Conservation (phyloP, 2,888 invertebrate species). For the Leptodirus hochenwartii region DNA sequence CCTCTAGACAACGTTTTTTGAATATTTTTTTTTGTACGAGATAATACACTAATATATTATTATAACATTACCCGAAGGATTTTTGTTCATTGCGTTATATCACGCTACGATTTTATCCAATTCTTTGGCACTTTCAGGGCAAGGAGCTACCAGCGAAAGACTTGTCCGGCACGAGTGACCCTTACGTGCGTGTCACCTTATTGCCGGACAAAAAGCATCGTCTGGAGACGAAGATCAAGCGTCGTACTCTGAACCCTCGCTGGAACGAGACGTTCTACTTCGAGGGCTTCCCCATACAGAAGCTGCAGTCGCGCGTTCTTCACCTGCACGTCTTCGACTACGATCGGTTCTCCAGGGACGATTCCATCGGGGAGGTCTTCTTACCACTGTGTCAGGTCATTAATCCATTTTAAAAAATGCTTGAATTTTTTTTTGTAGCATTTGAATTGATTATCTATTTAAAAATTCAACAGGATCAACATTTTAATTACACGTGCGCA, state of each 20-base stretch:
- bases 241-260: constrained; percentile 74
- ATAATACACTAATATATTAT: too few relatives aligned
- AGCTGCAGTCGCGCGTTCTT: constrained; percentile 76
- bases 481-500: neutral
- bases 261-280: constrained; percentile 94
- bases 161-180: constrained; percentile 81
- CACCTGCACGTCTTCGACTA: constrained; percentile 90
- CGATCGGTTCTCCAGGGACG: constrained; percentile 84
- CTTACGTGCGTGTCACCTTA: constrained; percentile 76
- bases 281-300: constrained; percentile 87
- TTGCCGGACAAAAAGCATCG: constrained; percentile 85
- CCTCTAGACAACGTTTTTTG: too few relatives aligned
- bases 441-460: neutral
- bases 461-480: neutral
- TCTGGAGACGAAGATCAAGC: constrained; percentile 81
- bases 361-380: constrained; percentile 87
- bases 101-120: too few relatives aligned
- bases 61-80: too few relatives aligned
- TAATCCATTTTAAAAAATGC: too few relatives aligned
- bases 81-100: too few relatives aligned
- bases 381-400: constrained; percentile 76
- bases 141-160: constrained; percentile 90
- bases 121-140: too few relatives aligned
- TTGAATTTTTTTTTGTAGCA: neutral
- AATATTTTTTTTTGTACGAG: too few relatives aligned